Percentiles rank a stretch among this genome's conserved stretches.
These are phyloP conservation scores for Drosophila orena DNA, from an alignment of 1,140 invertebrate species.

Conservation along the genomic window DNA sequence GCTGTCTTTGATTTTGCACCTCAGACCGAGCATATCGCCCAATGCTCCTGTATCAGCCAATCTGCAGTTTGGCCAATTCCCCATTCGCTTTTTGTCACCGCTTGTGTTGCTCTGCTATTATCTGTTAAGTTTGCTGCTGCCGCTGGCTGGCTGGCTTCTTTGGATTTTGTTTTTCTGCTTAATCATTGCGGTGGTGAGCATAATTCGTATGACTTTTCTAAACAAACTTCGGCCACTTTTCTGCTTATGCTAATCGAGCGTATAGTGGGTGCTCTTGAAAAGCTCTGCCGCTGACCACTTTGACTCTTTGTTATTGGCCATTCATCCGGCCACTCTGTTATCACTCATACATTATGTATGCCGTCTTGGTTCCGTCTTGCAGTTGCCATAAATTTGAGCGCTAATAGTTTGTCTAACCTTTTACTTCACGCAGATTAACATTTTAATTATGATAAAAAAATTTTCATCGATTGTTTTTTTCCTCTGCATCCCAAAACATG, in stretches of 20 bases:
- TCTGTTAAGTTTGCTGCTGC: neutral
- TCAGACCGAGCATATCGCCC: conserved; percentile 25
- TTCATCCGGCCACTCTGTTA: conserved; percentile 62
- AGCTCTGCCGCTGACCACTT: conserved; percentile 56
- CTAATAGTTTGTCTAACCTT: conserved; percentile 83
- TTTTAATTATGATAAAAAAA: conserved; percentile 82
- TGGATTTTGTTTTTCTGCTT: conserved; percentile 1
- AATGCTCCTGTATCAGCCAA: conserved; percentile 30
- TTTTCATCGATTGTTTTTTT: conserved; percentile 67
- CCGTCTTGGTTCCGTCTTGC: conserved; percentile 72
- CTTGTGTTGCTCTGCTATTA: conserved; percentile 3
- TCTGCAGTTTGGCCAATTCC: conserved; percentile 22
- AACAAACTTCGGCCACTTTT: conserved; percentile 36
- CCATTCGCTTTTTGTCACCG: conserved; percentile 41
- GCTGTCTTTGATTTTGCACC: conserved; percentile 43
- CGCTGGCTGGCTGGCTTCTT: neutral
- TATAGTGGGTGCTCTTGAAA: conserved; percentile 83
- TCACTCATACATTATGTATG: conserved; percentile 78
- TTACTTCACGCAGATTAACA: conserved; percentile 83
- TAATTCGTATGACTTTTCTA: conserved; percentile 60
- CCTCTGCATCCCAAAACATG: conserved; percentile 47
- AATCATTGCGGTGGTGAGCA: conserved; percentile 28
- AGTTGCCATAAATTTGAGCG: conserved; percentile 75
- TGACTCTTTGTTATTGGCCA: conserved; percentile 61
- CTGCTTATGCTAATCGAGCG: conserved; percentile 64